These are phyloP conservation scores for Neria commutata DNA, from an alignment of 2,888 invertebrate species.

Conservation along the genomic window DNA sequence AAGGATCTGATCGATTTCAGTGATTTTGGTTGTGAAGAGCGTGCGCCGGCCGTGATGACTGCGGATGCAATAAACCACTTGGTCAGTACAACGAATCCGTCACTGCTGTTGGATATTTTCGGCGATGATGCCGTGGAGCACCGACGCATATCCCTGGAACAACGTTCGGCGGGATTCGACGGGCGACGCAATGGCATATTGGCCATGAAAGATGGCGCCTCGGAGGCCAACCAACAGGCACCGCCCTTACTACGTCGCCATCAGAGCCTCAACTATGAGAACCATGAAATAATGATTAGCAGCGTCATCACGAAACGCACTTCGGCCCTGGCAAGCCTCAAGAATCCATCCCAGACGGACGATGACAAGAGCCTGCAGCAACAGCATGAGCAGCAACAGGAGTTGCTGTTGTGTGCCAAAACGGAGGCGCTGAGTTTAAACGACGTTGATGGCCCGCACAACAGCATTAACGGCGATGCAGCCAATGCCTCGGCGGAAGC, in stretches of 20 bases:
- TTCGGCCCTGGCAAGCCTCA: slow-evolving; percentile 39
- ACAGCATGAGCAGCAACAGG: slow-evolving; percentile 43
- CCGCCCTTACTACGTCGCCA: slow-evolving; percentile 45
- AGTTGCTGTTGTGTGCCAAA: slow-evolving; percentile 50
- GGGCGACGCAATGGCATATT: slow-evolving; percentile 61
- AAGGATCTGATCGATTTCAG: slow-evolving; percentile 59
- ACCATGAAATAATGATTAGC: slow-evolving; percentile 58
- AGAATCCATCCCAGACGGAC: slow-evolving; percentile 30
- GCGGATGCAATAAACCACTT: neutral
- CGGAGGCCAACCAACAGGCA: slow-evolving; percentile 1
- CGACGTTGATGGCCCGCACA: slow-evolving; percentile 12
- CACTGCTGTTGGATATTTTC: slow-evolving; percentile 40
- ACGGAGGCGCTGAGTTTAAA: slow-evolving; percentile 50
- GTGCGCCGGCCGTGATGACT: neutral
- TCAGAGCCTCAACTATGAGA: slow-evolving; percentile 60
- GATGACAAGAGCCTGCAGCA: slow-evolving; percentile 34
- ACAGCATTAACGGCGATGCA: slow-evolving; percentile 1
- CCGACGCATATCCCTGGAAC: slow-evolving; percentile 55
- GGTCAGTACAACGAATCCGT: neutral
- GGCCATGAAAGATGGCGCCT: slow-evolving; percentile 38
- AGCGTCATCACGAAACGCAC: slow-evolving; percentile 35
- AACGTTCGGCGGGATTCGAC: slow-evolving; percentile 56
- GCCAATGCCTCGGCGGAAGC: slow-evolving; percentile 14
- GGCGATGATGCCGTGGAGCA: slow-evolving; percentile 51
- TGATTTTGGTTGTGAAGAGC: slow-evolving; percentile 53